Evolutionary conservation across 2,113 vertebrate species (phyloP).

Genomic region (Merops nubicus): DNA sequence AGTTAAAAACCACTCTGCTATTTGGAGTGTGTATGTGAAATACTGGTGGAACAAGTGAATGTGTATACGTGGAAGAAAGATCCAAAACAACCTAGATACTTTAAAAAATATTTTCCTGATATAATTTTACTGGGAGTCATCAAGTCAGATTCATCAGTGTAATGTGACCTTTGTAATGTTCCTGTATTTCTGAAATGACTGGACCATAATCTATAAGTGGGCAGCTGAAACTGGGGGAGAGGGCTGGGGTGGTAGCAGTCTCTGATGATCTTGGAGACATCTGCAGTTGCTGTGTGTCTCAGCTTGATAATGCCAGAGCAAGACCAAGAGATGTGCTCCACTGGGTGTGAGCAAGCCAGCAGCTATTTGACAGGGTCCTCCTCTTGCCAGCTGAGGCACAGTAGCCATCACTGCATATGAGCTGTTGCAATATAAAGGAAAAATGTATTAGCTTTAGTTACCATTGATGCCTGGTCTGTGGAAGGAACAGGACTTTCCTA

Average conservation of each 20-base stretch:
- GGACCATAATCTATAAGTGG: background rate
- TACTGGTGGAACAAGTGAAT: background rate
- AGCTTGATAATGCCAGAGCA: background rate
- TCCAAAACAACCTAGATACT: background rate
- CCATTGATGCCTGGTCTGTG: background rate
- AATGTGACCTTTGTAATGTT: background rate
- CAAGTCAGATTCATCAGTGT: background rate
- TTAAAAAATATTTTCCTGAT: background rate
- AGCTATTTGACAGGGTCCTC: background rate
- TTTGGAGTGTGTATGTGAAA: background rate
- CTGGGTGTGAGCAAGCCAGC: background rate
- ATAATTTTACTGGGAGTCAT: background rate
- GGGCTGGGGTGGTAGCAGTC: background rate
- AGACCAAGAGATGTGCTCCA: background rate
- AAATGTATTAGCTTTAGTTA: background rate
- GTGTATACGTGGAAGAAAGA: background rate
- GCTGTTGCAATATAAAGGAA: background rate
- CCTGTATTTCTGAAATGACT: background rate
- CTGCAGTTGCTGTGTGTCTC: background rate
- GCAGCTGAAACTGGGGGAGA: background rate
- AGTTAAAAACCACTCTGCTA: background rate
- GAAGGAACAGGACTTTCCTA: background rate
- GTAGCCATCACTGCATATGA: background rate
- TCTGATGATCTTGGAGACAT: background rate
- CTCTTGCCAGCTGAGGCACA: background rate